Percentiles rank a stretch among this genome's conserved stretches.
These are phyloP conservation scores for Hippocampus mohnikei DNA, from an alignment of 2,113 vertebrate genomes.

Conservation along the genomic window DNA sequence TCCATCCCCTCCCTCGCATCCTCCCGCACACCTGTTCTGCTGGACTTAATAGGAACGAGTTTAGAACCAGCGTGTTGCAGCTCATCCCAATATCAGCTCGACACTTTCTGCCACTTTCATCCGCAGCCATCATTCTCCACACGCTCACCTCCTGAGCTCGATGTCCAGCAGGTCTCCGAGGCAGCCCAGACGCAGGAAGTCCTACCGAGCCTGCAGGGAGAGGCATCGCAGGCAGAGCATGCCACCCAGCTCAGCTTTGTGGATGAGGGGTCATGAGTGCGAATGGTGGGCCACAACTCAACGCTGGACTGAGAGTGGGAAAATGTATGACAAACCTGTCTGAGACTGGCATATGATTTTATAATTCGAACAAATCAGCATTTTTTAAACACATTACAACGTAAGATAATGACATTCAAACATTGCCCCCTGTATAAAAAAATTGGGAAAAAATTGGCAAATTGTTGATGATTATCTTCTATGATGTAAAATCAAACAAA, in stretches of 20 bases:
- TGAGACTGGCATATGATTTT: constrained; percentile 18
- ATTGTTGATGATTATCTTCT: no score
- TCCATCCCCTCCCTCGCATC: constrained; percentile 40
- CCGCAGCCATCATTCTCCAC: background rate
- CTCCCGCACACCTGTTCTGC: constrained; percentile 20
- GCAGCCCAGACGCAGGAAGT: background rate
- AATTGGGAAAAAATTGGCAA: no score
- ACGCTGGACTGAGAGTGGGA: background rate
- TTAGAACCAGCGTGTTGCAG: background rate
- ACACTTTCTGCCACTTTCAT: background rate
- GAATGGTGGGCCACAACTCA: constrained; percentile 15
- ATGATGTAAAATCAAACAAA: no score
- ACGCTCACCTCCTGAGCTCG: constrained; percentile 13
- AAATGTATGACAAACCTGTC: constrained; percentile 47
- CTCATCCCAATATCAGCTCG: background rate
- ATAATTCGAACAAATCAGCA: background rate
- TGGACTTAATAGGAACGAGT: constrained; percentile 21
- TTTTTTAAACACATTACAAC: no score
- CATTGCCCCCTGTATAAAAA: no score
- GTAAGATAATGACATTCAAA: no score
- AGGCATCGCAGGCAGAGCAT: constrained; percentile 43
- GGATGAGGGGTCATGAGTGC: constrained; percentile 68
- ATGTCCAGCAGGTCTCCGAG: constrained; percentile 16
- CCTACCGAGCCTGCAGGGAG: background rate
- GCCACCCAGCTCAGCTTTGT: constrained; percentile 70